Conservation (phyloP, 2,888 invertebrate genomes). For the Alviniconcha strummeri region DNA sequence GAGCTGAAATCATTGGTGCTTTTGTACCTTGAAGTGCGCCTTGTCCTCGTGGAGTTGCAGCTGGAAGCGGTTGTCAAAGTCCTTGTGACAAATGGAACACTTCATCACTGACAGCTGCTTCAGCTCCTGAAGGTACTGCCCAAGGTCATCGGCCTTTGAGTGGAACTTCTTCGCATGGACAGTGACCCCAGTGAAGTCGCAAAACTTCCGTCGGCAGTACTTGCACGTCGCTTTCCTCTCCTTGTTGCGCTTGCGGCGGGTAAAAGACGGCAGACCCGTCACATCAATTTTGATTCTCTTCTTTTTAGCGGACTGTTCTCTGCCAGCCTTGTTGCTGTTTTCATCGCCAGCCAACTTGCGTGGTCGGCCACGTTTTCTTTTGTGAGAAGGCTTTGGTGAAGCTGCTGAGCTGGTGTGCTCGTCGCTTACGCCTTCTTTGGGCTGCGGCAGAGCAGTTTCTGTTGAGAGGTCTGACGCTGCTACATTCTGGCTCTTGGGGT, state of each 20-base stretch:
- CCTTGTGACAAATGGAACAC: constrained; percentile 47
- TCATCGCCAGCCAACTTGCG: constrained; percentile 1
- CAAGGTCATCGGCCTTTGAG: constrained; percentile 37
- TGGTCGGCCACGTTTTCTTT: not conserved
- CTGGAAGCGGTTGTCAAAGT: constrained; percentile 42
- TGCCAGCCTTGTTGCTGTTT: constrained; percentile 21
- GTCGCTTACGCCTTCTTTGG: not conserved
- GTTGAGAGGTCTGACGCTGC: no score
- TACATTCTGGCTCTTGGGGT: no score
- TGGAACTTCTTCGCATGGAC: constrained; percentile 54
- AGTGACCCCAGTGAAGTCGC: constrained; percentile 50
- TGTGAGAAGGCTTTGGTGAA: not conserved
- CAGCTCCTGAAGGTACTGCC: constrained; percentile 50
- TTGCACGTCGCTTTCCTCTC: constrained; percentile 45
- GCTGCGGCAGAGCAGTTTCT: no score
- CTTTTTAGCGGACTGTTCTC: not conserved
- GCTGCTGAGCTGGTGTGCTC: not conserved
- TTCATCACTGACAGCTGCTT: constrained; percentile 40
- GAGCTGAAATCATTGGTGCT: no score
- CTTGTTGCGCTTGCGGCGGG: constrained; percentile 41
- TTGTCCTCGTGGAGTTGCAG: constrained; percentile 48
- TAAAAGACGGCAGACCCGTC: constrained; percentile 26
- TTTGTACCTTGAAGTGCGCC: constrained; percentile 38
- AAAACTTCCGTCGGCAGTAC: constrained; percentile 52
- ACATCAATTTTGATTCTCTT: constrained; percentile 23